Percentiles rank a stretch among this genome's conserved stretches.
phyloP scores from a whole-genome alignment of 1,140 invertebrate genomes.

The Arion vulgaris region DNA sequence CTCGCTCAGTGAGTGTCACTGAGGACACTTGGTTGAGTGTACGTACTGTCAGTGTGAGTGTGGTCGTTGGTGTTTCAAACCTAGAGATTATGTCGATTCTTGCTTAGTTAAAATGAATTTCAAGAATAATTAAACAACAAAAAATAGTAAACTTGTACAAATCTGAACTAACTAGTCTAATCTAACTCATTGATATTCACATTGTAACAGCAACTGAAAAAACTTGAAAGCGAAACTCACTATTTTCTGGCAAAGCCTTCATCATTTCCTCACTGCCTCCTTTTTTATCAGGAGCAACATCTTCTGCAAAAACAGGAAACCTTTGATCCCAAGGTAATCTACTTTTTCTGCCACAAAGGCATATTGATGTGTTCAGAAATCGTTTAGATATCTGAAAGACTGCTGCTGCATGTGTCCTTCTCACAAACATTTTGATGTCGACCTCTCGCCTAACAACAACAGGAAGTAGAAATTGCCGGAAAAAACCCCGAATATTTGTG shows the following conservation, averaged over 20 bases:
- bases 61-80: no score
- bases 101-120: no score
- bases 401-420: not conserved
- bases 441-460: not conserved
- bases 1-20: no score
- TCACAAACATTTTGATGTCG: not conserved
- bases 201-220: no score
- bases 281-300: constrained; percentile 27
- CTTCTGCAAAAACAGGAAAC: constrained; percentile 41
- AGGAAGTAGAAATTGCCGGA: constrained; percentile 1
- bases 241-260: constrained; percentile 28
- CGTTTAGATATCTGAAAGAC: not conserved
- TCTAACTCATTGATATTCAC: no score
- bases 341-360: constrained; percentile 31
- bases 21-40: no score
- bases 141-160: no score
- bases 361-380: constrained; percentile 29
- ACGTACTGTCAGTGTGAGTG: no score
- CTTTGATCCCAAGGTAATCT: constrained; percentile 41
- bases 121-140: no score
- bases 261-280: constrained; percentile 37
- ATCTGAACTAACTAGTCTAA: no score
- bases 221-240: constrained; percentile 31
- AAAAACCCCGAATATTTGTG: not conserved
- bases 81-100: no score